These are phyloP conservation scores for Xiphydria camelus DNA, from an alignment of 2,888 invertebrate genomes.

Conservation along the genomic window DNA sequence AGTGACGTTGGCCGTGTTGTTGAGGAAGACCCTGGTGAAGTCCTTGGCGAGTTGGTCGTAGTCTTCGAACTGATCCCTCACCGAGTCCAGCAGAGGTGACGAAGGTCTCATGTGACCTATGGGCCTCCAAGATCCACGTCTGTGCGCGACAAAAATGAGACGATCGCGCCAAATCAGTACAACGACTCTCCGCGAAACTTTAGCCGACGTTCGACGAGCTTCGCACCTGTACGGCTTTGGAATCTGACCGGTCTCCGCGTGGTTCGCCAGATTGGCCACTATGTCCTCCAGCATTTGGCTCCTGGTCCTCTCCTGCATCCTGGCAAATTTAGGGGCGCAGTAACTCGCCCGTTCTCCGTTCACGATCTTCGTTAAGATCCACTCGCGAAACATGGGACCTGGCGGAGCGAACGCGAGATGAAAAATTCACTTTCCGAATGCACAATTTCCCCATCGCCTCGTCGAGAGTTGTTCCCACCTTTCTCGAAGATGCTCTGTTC, in stretches of 20 bases:
- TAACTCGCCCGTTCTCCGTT: constrained; percentile 93
- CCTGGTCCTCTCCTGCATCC: constrained; percentile 92
- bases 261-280: constrained; percentile 90
- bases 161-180: not conserved
- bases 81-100: constrained; percentile 88
- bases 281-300: constrained; percentile 94
- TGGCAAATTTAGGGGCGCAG: constrained; percentile 91
- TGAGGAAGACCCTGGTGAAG: constrained; percentile 86
- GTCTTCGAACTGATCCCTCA: constrained; percentile 91
- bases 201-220: not conserved
- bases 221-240: constrained; percentile 82
- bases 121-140: constrained; percentile 86
- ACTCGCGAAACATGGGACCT: constrained; percentile 90
- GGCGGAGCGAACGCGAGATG: not conserved
- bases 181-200: not conserved
- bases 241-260: constrained; percentile 93
- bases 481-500: constrained; percentile 93
- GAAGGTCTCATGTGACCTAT: constrained; percentile 94
- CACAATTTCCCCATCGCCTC: not conserved
- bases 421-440: not conserved
- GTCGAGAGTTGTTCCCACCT: constrained; percentile 53
- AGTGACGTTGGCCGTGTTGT: constrained; percentile 77
- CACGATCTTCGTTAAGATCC: constrained; percentile 91
- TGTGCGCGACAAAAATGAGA: constrained; percentile 29
- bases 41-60: constrained; percentile 93